A percentile compares a stretch with the other conserved stretches of the same genome.
Evolutionary conservation across 2,797 vertebrate genomes (phyloP).

Genomic region (Rhinoraja longicauda): DNA sequence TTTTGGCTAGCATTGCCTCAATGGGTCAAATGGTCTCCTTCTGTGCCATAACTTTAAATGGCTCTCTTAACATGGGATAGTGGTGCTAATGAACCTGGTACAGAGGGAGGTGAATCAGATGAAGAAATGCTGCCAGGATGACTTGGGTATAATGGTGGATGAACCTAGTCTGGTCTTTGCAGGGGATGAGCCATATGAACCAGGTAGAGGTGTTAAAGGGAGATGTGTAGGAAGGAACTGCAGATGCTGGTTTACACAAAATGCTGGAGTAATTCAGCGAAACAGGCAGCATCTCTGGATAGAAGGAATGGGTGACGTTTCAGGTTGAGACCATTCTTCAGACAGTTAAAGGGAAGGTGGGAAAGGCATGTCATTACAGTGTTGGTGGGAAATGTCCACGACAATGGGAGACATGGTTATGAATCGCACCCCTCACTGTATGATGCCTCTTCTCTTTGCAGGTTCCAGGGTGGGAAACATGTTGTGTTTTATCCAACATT

Average conservation of each 20-base stretch:
- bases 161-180: neutral
- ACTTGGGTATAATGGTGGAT: neutral
- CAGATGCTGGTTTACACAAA: too few species aligned
- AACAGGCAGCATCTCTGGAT: too few species aligned
- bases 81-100: too few species aligned
- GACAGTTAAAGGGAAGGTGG: neutral
- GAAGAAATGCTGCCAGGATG: too few species aligned
- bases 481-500: conserved; percentile 85
- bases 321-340: neutral
- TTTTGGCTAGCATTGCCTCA: too few species aligned
- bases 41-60: too few species aligned
- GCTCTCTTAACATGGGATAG: too few species aligned
- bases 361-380: neutral
- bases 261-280: too few species aligned
- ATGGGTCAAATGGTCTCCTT: too few species aligned
- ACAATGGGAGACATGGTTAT: neutral
- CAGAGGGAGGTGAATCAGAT: too few species aligned
- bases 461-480: conserved; percentile 76
- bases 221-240: neutral
- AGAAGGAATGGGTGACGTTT: too few species aligned
- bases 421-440: neutral
- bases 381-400: neutral
- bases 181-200: neutral
- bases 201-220: neutral
- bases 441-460: conserved; percentile 51